phyloP scores from a whole-genome alignment of 2,888 invertebrate species.

The Tachystola acroxantha region DNA sequence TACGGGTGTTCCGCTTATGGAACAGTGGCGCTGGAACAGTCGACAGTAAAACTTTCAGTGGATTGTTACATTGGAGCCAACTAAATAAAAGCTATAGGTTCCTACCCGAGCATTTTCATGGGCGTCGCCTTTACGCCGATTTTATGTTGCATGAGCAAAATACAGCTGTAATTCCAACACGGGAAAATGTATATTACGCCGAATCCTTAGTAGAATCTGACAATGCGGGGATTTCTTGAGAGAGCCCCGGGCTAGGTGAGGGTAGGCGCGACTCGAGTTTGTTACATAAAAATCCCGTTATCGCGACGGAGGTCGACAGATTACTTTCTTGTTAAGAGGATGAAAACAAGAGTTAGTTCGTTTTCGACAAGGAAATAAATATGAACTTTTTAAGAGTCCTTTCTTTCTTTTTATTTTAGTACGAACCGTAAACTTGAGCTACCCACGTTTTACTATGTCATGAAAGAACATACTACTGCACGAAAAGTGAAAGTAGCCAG shows the following conservation, averaged over 20 bases:
- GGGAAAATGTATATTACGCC: conserved; percentile 70
- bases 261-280: conserved; percentile 73
- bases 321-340: conserved; percentile 77
- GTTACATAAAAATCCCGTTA: conserved; percentile 77
- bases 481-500: background rate
- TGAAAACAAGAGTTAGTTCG: conserved; percentile 72
- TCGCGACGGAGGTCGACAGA: conserved; percentile 73
- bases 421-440: conserved; percentile 41
- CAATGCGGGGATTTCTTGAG: conserved; percentile 67
- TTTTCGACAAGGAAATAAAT: conserved; percentile 65
- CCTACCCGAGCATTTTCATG: conserved; percentile 52
- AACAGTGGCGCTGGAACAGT: conserved; percentile 45
- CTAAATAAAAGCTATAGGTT: conserved; percentile 66
- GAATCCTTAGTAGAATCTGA: conserved; percentile 70
- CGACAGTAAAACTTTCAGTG: conserved; percentile 66
- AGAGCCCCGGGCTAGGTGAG: conserved; percentile 71
- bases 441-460: conserved; percentile 30
- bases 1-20: conserved; percentile 49
- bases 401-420: conserved; percentile 35
- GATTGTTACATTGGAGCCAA: conserved; percentile 64
- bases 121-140: conserved; percentile 66
- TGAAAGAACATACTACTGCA: background rate
- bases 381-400: conserved; percentile 55
- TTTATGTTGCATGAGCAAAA: conserved; percentile 71
- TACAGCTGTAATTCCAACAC: conserved; percentile 70